A percentile compares a stretch with the other conserved stretches of the same genome.
These are phyloP conservation scores for Galeopterus variegatus DNA, from an alignment of 2,113 vertebrate genomes.

Conservation along the genomic window DNA sequence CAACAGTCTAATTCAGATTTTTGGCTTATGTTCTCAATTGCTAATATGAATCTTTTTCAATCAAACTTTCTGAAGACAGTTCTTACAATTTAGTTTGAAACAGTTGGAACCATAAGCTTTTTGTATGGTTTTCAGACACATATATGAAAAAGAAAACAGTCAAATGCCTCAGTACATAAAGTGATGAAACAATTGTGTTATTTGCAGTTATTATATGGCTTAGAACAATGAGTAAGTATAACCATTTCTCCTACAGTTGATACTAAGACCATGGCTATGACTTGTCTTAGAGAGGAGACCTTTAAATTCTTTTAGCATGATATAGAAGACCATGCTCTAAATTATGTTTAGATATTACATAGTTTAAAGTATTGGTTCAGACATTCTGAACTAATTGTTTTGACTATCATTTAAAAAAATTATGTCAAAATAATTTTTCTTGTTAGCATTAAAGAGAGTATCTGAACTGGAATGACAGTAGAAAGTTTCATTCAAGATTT, in stretches of 20 bases:
- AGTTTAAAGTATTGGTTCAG: background rate
- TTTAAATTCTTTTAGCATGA: background rate
- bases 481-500: slow-evolving; percentile 56
- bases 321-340: slow-evolving; percentile 4
- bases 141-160: background rate
- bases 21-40: slow-evolving; percentile 15
- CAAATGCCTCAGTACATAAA: background rate
- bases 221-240: background rate
- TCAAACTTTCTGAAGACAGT: background rate
- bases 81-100: slow-evolving; percentile 49
- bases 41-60: background rate
- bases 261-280: background rate
- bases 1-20: background rate
- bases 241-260: background rate
- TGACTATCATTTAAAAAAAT: slow-evolving; percentile 9
- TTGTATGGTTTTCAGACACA: background rate
- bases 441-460: slow-evolving; percentile 11
- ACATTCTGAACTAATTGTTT: slow-evolving; percentile 34
- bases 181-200: background rate
- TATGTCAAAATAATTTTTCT: background rate
- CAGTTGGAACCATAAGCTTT: background rate
- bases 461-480: slow-evolving; percentile 13
- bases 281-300: background rate
- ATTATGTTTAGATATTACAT: background rate
- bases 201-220: background rate